Evolutionary conservation across 2,797 vertebrate genomes (phyloP).

Genomic region (Scolopax rusticola): DNA sequence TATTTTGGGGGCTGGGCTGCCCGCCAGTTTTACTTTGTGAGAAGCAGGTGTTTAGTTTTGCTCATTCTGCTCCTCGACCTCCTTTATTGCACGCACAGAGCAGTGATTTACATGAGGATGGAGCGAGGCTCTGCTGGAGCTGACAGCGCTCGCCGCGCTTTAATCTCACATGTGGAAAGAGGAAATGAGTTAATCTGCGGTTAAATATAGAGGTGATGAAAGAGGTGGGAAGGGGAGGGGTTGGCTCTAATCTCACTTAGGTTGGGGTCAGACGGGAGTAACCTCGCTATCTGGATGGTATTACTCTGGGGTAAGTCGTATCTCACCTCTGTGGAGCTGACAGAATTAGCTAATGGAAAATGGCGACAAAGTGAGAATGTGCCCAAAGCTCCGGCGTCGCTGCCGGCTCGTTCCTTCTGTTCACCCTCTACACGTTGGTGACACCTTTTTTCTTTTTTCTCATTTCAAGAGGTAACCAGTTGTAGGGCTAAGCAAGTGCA

Average conservation of each 20-base stretch:
- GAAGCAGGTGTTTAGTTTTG: neutral
- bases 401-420: neutral
- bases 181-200: constrained; percentile 69
- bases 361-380: neutral
- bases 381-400: neutral
- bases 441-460: neutral
- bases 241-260: constrained; percentile 50
- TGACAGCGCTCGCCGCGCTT: neutral
- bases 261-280: constrained; percentile 28
- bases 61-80: neutral
- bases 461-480: neutral
- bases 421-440: neutral
- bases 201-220: constrained; percentile 71
- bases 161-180: constrained; percentile 52
- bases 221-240: constrained; percentile 36
- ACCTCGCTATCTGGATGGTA: constrained; percentile 33
- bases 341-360: constrained; percentile 64
- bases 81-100: neutral
- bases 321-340: constrained; percentile 34
- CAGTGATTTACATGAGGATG: constrained; percentile 33
- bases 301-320: constrained; percentile 8
- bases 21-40: constrained; percentile 32
- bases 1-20: constrained; percentile 22
- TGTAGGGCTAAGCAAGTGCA: neutral
- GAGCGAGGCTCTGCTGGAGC: neutral